phyloP scores from a whole-genome alignment of 2,797 vertebrate genomes.

The Lateolabrax maculatus region DNA sequence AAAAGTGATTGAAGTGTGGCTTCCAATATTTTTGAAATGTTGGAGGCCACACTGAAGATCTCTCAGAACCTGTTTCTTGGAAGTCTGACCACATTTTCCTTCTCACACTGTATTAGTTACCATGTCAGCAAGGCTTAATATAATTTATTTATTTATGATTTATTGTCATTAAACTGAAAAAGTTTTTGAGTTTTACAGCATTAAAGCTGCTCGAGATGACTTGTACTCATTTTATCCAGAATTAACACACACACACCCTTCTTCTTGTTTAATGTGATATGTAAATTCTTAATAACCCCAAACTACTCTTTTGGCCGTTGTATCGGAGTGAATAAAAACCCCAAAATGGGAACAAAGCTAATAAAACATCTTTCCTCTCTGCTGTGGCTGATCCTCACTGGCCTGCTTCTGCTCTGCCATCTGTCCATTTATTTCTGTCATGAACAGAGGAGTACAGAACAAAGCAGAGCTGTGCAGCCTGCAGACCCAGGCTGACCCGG shows the following conservation, averaged over 20 bases:
- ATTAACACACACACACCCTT: background rate
- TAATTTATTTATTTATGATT: background rate
- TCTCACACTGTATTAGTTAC: background rate
- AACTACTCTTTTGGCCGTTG: slow-evolving; percentile 1
- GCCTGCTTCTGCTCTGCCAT: slow-evolving; percentile 35
- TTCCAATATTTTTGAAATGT: background rate
- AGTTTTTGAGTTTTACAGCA: background rate
- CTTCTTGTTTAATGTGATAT: background rate
- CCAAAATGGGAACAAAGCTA: slow-evolving; percentile 30
- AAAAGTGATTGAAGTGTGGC: background rate
- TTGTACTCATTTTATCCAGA: too few species aligned
- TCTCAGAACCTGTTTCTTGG: background rate
- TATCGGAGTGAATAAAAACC: background rate
- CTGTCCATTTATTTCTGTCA: slow-evolving; percentile 49
- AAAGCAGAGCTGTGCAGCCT: slow-evolving; percentile 25
- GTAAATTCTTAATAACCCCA: slow-evolving; percentile 12
- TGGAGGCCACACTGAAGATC: too few species aligned
- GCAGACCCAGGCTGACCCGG: slow-evolving; percentile 16
- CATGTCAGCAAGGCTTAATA: background rate
- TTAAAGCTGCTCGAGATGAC: too few species aligned
- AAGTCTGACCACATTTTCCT: background rate
- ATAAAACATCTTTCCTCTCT: slow-evolving; percentile 21
- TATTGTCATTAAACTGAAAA: background rate
- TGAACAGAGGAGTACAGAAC: slow-evolving; percentile 27
- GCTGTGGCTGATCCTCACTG: slow-evolving; percentile 10